phyloP scores from a whole-genome alignment of 2,888 invertebrate genomes.

The Boloria euphrosyne region DNA sequence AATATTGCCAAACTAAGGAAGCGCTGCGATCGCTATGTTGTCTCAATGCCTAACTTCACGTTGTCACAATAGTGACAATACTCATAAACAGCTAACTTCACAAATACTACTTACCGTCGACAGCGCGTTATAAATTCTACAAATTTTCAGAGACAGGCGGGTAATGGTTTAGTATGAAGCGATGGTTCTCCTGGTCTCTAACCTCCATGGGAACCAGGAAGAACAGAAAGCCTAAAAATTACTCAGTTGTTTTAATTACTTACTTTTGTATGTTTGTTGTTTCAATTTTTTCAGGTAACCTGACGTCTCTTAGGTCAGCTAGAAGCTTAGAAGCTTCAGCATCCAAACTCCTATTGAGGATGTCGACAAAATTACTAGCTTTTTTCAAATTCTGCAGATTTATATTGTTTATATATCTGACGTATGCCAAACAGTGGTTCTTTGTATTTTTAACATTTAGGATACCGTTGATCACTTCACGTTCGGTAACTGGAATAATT shows the following conservation, averaged over 20 bases:
- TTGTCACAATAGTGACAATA: too few species aligned
- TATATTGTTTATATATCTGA: conserved; percentile 98
- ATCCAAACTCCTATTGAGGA: conserved; percentile 94
- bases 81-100: too few species aligned
- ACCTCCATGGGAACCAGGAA: too few species aligned
- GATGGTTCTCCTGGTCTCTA: too few species aligned
- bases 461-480: conserved; percentile 98
- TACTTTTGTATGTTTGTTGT: conserved; percentile 94
- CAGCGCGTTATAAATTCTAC: too few species aligned
- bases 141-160: too few species aligned
- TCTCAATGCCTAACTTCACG: too few species aligned
- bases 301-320: conserved; percentile 93
- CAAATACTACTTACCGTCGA: too few species aligned
- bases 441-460: conserved; percentile 96
- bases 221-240: neutral
- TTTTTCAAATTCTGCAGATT: conserved; percentile 97
- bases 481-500: conserved; percentile 91
- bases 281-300: conserved; percentile 94
- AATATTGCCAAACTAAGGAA: too few species aligned
- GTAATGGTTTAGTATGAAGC: too few species aligned
- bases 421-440: conserved; percentile 97
- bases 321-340: conserved; percentile 95
- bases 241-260: conserved; percentile 42
- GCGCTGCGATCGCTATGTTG: too few species aligned
- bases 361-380: conserved; percentile 97